Evolutionary conservation across 2,113 vertebrate genomes (phyloP), one percentile per base, ranked within the genome.

Genomic region (Macquaria ambigua): DNA sequence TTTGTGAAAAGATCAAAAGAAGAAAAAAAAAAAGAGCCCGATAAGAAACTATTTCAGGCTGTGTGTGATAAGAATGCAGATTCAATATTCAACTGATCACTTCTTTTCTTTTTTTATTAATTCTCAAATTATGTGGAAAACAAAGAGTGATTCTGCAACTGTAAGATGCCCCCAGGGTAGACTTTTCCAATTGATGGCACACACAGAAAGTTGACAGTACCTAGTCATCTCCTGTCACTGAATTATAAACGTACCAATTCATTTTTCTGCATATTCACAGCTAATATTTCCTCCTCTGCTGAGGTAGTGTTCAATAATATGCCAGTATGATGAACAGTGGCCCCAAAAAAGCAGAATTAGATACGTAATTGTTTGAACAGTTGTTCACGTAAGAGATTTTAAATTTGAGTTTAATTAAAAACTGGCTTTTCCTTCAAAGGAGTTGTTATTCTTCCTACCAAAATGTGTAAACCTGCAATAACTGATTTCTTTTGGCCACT

Each of bases 1-100:
- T 89, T 82, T 89, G 86, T 77, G 58, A 63, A 80, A 84, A 85
- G 87, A 90, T 92, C 84, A 91, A 91, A 91, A 83, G 73, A n/a
- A 69, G 8, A 21, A 25, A 53, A 52, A 76, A 52, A 76, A 76
- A 68, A 78, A 37, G 62, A 63, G n/a, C 52, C 61, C 53, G 83
- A 89, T 91, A 81, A 81, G 72, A 67, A 77, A 80, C 48, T 64
- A 75, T 69, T 87, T 83, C 68, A 18, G 79, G 53, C 55, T 1
- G n/a, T 66, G 74, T 83, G 79, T 37, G 46, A 83, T 74, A 52
- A 52, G 79, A 88, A 83, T 80, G 56, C 46, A 75, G 85, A 91
- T 80, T 74, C 9, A 37, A 66, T 23, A 2, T 62, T 58, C 43
- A 18, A 28, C n/a, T 69, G 62, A 64, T 74, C 34, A 9, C 39